A percentile compares a stretch with the other conserved stretches of the same genome.
Evolutionary conservation across 64 coral and sea anemone species (phyloP).

Genomic region (Montipora capricornis): DNA sequence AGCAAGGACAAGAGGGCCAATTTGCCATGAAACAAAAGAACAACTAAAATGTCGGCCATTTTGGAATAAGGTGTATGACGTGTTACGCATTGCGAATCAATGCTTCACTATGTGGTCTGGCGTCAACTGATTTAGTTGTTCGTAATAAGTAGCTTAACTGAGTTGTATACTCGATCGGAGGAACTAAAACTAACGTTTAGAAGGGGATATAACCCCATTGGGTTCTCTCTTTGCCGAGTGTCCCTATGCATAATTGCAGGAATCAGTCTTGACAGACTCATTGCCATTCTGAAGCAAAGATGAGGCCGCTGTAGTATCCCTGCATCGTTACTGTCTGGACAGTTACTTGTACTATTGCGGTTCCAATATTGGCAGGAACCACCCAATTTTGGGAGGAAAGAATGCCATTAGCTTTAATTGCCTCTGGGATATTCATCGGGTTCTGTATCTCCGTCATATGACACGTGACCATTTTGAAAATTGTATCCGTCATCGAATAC

Average conservation of each 20-base stretch:
- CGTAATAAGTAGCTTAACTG: background rate
- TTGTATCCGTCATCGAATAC: background rate
- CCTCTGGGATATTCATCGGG: no score
- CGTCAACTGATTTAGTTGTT: background rate
- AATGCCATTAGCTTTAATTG: no score
- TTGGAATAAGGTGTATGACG: background rate
- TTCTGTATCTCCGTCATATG: no score
- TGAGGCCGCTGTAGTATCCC: background rate
- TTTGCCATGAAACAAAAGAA: no score
- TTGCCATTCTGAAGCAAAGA: background rate
- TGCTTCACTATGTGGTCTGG: conserved; percentile 1
- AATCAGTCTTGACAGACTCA: background rate
- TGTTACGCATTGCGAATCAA: background rate
- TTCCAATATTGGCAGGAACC: background rate
- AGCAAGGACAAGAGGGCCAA: no score
- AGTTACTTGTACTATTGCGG: background rate
- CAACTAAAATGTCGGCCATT: no score
- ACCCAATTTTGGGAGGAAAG: no score
- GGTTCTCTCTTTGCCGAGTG: background rate
- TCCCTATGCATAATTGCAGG: background rate
- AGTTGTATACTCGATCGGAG: background rate
- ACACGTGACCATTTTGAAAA: background rate
- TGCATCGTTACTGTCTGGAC: background rate
- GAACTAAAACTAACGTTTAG: background rate
- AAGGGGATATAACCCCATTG: background rate